These are phyloP conservation scores for Nilaparvata lugens DNA, from an alignment of 1,140 invertebrate species.

Conservation along the genomic window DNA sequence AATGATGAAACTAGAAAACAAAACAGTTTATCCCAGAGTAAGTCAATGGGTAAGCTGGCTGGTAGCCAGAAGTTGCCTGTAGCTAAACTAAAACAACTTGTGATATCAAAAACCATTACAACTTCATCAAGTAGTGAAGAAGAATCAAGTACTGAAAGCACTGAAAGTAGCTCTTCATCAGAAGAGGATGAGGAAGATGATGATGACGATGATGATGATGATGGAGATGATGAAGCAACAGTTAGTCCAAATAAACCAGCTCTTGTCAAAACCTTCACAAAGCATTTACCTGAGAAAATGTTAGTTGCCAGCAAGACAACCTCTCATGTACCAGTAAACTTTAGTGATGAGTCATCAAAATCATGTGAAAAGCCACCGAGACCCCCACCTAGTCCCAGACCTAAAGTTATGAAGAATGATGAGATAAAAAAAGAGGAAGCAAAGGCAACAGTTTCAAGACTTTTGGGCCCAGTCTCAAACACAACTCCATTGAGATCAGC, in stretches of 20 bases:
- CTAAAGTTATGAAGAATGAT: not conserved
- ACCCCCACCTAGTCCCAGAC: conserved; percentile 39
- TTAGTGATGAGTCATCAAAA: not conserved
- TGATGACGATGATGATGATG: conserved; percentile 1
- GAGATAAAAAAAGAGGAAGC: conserved; percentile 43
- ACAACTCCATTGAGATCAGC: conserved; percentile 15
- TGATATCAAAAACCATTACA: not conserved
- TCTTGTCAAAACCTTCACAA: too few relatives aligned
- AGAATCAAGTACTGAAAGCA: conserved; percentile 19
- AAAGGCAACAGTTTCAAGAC: conserved; percentile 59
- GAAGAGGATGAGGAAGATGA: conserved; percentile 11
- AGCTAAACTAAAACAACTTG: not conserved
- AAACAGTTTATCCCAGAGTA: conserved; percentile 34
- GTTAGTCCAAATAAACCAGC: too few relatives aligned
- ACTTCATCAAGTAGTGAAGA: conserved; percentile 31
- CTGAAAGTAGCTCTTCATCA: conserved; percentile 14
- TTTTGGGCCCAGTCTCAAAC: conserved; percentile 50
- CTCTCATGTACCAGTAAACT: conserved; percentile 23
- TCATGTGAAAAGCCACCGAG: conserved; percentile 42
- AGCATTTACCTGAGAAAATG: too few relatives aligned
- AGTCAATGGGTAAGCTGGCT: conserved; percentile 13
- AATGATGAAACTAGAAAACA: conserved; percentile 32
- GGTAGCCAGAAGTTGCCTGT: not conserved
- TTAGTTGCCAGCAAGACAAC: too few relatives aligned
- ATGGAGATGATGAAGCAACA: not conserved